Percentiles rank a stretch among this genome's conserved stretches.
Evolutionary conservation across 2,797 vertebrate species (phyloP).

Genomic region (Eulemur mongoz): DNA sequence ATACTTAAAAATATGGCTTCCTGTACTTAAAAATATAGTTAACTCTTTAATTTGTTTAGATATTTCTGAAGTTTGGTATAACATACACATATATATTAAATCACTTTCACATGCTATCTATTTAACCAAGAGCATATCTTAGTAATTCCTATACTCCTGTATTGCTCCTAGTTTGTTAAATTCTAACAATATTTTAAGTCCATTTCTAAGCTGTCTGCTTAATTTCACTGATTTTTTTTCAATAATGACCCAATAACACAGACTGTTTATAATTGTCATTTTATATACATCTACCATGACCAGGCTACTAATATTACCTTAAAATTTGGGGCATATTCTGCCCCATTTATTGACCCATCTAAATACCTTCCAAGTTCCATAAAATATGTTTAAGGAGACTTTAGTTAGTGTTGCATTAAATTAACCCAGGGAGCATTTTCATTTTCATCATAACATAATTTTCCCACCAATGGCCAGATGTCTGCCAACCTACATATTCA

Average conservation of each 20-base stretch:
- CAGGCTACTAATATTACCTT: background rate
- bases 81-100: background rate
- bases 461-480: background rate
- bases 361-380: background rate
- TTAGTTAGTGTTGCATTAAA: background rate
- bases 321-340: background rate
- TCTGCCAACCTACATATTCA: background rate
- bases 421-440: slow-evolving; percentile 5
- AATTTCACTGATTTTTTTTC: background rate
- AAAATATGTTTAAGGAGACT: slow-evolving; percentile 14
- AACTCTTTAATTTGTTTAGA: slow-evolving; percentile 8
- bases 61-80: background rate
- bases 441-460: background rate
- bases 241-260: background rate
- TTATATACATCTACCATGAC: background rate
- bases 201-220: background rate
- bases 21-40: background rate
- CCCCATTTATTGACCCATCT: background rate
- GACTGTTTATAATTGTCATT: background rate
- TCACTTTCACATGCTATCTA: background rate
- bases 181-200: background rate
- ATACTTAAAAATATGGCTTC: background rate
- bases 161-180: background rate
- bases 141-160: background rate
- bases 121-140: background rate